Percentiles rank a stretch among this genome's conserved stretches.
phyloP scores from a whole-genome alignment of 2,888 invertebrate species.

The Agonum fuliginosum region DNA sequence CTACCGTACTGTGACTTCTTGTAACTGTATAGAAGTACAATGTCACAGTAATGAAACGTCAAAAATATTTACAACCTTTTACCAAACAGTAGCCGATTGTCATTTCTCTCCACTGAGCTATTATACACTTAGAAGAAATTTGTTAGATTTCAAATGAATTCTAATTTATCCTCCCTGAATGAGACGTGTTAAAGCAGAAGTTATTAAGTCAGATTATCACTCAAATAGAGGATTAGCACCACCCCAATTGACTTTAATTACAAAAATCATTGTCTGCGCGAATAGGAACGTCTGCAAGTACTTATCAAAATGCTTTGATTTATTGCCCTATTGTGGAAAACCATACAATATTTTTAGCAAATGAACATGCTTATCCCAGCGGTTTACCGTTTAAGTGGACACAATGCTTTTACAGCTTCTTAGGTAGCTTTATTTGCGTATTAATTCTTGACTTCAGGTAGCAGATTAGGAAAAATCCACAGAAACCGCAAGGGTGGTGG shows the following conservation, averaged over 20 bases:
- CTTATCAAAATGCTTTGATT: conserved; percentile 12
- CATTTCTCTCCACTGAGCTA: neutral
- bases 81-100: conserved; percentile 4
- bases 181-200: neutral
- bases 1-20: too few species aligned
- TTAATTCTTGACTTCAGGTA: conserved; percentile 32
- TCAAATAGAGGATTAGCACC: conserved; percentile 3
- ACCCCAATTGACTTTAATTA: conserved; percentile 9
- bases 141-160: conserved; percentile 9
- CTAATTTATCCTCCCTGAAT: neutral
- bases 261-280: neutral
- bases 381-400: neutral
- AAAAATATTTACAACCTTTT: conserved; percentile 1
- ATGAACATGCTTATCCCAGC: neutral
- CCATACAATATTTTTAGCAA: conserved; percentile 3
- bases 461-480: conserved; percentile 17
- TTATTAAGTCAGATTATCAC: conserved; percentile 20
- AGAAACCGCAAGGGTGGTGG: neutral
- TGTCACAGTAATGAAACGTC: neutral
- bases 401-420: conserved; percentile 16
- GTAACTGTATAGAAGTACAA: too few species aligned
- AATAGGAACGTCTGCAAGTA: neutral
- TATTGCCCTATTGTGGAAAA: neutral
- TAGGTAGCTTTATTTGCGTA: conserved; percentile 12
- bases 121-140: conserved; percentile 5